Percentiles rank a stretch among this genome's conserved stretches.
Evolutionary conservation across 2,113 vertebrate genomes (phyloP).

Genomic region (Pteronura brasiliensis): DNA sequence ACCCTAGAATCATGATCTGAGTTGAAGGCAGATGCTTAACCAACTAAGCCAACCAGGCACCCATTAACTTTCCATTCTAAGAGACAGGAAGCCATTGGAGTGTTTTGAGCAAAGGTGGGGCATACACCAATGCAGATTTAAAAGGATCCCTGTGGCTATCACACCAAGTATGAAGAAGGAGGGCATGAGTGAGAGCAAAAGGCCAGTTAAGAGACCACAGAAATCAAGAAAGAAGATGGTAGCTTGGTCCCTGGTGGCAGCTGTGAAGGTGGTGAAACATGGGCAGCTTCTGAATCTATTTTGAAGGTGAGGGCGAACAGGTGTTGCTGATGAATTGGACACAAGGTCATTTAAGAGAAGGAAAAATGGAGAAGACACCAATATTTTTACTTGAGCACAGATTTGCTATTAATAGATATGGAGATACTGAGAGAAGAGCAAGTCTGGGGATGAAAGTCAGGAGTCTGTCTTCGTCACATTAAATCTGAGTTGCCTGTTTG

Average conservation of each 20-base stretch:
- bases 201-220: not conserved
- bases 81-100: not conserved
- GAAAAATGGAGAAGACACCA: not conserved
- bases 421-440: not conserved
- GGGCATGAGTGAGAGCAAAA: not conserved
- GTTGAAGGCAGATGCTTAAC: not conserved
- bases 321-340: not conserved
- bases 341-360: not conserved
- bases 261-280: not conserved
- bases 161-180: not conserved
- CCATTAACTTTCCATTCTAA: not conserved
- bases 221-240: not conserved
- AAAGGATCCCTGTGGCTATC: not conserved
- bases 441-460: not conserved
- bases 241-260: not conserved
- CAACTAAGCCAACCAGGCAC: not conserved
- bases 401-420: not conserved
- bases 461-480: not conserved
- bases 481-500: not conserved
- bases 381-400: not conserved
- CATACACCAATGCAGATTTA: not conserved
- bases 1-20: not conserved
- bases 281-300: not conserved
- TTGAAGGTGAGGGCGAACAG: not conserved
- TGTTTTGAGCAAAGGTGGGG: not conserved